These are phyloP conservation scores for Venturia canescens DNA, from an alignment of 1,140 invertebrate species.

Conservation along the genomic window DNA sequence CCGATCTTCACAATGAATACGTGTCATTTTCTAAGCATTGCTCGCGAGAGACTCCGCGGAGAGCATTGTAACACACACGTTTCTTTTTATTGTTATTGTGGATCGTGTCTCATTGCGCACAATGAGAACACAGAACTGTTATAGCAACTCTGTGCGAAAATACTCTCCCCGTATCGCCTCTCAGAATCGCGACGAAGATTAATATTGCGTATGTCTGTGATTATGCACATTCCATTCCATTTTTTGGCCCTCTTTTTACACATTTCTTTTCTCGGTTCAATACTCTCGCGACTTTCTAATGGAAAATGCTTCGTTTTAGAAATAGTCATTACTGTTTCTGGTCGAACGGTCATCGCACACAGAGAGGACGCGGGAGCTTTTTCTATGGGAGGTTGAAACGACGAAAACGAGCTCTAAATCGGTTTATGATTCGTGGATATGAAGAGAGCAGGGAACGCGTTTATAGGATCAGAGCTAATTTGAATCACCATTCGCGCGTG, in stretches of 20 bases:
- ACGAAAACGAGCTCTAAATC: too few relatives aligned
- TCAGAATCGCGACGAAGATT: neutral
- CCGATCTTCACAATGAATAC: neutral
- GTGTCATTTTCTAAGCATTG: slow-evolving; percentile 11
- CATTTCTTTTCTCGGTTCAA: neutral
- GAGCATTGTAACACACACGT: neutral
- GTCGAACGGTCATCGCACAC: too few relatives aligned
- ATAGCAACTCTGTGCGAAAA: neutral
- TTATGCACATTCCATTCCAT: neutral
- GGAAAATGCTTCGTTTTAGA: too few relatives aligned
- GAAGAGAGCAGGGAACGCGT: too few relatives aligned
- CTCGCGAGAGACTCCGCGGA: neutral
- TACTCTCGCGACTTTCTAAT: too few relatives aligned
- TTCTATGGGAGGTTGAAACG: too few relatives aligned
- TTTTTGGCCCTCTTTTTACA: neutral
- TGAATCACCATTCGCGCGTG: too few relatives aligned
- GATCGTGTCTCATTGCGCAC: neutral
- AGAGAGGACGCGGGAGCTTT: too few relatives aligned
- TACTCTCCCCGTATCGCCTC: neutral
- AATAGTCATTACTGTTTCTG: too few relatives aligned
- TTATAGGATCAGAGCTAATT: too few relatives aligned
- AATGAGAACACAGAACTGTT: neutral
- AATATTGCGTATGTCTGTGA: neutral
- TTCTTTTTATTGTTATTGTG: neutral
- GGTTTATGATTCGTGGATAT: too few relatives aligned